Conservation (phyloP, 1,140 invertebrate species). For the Aphelinus atriplicis region DNA sequence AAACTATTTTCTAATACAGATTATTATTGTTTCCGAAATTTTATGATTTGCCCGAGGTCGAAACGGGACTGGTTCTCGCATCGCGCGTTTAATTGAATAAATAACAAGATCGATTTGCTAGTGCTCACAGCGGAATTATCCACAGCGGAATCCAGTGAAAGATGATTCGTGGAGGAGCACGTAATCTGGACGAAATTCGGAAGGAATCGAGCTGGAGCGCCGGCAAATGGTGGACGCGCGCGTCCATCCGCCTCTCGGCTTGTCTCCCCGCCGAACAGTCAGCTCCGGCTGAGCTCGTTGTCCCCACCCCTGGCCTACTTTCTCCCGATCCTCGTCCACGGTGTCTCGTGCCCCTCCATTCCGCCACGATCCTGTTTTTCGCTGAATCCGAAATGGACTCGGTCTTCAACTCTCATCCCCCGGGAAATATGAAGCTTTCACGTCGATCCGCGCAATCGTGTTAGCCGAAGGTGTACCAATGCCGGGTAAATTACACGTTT, state of each 20-base stretch:
- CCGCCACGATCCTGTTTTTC: slow-evolving; percentile 21
- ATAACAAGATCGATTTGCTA: too few species aligned
- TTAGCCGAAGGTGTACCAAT: slow-evolving; percentile 32
- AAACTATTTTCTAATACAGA: too few species aligned
- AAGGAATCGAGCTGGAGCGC: slow-evolving; percentile 19
- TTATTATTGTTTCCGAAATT: too few species aligned
- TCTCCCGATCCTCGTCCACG: background rate
- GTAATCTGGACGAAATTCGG: slow-evolving; percentile 34
- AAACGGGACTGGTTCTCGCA: too few species aligned
- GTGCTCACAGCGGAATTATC: too few species aligned
- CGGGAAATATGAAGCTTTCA: slow-evolving; percentile 55
- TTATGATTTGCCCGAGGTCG: too few species aligned
- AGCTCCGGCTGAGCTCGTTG: background rate
- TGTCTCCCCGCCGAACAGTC: slow-evolving; percentile 25
- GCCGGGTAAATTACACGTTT: slow-evolving; percentile 31
- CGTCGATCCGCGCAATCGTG: slow-evolving; percentile 30
- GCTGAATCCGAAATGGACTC: slow-evolving; percentile 52
- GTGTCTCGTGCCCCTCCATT: too few species aligned
- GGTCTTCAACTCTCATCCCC: slow-evolving; percentile 38
- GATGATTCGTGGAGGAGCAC: background rate
- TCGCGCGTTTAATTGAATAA: too few species aligned
- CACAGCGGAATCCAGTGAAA: too few species aligned
- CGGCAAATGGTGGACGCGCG: slow-evolving; percentile 42
- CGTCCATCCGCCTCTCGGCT: slow-evolving; percentile 39
- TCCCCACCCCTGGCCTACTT: background rate